Base-by-base conservation (phyloP, 35 echinoderm and acorn worm species). In the Lytechinus pictus region DNA sequence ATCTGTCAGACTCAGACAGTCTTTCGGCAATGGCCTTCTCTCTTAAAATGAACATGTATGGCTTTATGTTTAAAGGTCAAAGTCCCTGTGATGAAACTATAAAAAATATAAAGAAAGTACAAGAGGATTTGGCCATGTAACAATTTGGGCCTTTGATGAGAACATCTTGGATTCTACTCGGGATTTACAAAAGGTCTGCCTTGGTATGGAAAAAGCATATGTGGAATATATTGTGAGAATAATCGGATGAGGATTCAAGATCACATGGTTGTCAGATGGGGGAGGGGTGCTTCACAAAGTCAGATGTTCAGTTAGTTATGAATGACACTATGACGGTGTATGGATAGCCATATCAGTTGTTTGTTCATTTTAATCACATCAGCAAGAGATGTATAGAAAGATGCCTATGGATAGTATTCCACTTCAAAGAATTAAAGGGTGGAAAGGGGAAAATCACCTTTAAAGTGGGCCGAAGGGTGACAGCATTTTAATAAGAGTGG, bases 71-170 rank as follows among this genome's bases (percentile, higher is more conserved):
- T 24, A 79, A 79, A 79, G 19, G 66, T 79, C 66, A 24, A 79
- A 16, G 19, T 24, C 66, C n/a, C 66, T 16, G 16, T 58, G 66
- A 7, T 24, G 66, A 79, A 79, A 79, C 66, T 14, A 79, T 14
- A 14, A 79, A 7, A 24, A 79, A 24, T 4, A n/a, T 79, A 79
- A 79, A 24, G 66, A 79, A 79, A 79, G 66, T 24, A 79, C 66
- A 79, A 27, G 66, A 79, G 66, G 66, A 79, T 79, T 79, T 79
- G 66, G 66, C 66, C 66, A 79, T 79, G 66, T 79, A 79, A 79
- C 66, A 79, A 79, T 79, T 79, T 79, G n/a, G 66, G 19, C 13
- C 66, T 79, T 16, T 79, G 66, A 79, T 79, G n/a, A 13, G n/a
- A 79, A 79, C 66, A 79, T 79, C 66, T 79, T 79, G 66, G 66